phyloP scores from a whole-genome alignment of 2,797 vertebrate genomes.

The Lutjanus campechanus region DNA sequence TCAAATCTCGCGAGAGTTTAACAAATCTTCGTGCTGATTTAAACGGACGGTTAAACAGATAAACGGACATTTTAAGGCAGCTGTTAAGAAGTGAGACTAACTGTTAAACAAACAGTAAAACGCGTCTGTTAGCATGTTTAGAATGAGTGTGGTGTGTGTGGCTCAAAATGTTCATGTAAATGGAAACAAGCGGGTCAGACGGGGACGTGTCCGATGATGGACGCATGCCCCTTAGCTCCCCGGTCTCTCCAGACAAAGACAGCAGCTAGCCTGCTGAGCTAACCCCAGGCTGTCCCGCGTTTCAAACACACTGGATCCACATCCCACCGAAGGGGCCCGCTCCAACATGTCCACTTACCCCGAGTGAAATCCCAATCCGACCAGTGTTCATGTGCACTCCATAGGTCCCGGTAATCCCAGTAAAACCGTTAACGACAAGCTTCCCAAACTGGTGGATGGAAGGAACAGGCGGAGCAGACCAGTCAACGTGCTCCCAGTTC shows the following conservation, averaged over 20 bases:
- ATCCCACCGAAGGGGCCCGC: not conserved
- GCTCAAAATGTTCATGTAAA: not conserved
- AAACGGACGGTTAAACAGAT: not conserved
- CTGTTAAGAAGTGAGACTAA: not conserved
- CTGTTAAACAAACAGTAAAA: not conserved
- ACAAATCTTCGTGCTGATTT: not conserved
- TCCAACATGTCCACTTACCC: conserved; percentile 60
- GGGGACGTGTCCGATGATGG: conserved; percentile 77
- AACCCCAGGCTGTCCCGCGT: conserved; percentile 71
- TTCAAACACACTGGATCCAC: conserved; percentile 28
- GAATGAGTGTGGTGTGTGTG: rapidly evolving
- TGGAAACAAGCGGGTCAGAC: conserved; percentile 46
- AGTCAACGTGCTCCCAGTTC: conserved; percentile 78
- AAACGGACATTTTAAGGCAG: not conserved
- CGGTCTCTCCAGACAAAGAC: conserved; percentile 81
- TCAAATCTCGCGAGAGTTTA: no score
- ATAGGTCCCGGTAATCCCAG: conserved; percentile 49
- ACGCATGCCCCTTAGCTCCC: conserved; percentile 57
- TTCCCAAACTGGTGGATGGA: conserved; percentile 41
- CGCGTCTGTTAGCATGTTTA: rapidly evolving
- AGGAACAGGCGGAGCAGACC: conserved; percentile 21
- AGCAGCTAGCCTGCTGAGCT: conserved; percentile 75
- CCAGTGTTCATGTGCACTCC: conserved; percentile 71
- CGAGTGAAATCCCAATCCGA: conserved; percentile 52
- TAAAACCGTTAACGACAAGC: conserved; percentile 6